Evolutionary conservation across 2,888 invertebrate species (phyloP), one percentile per base, ranked within the genome.

Genomic region (Amblyjoppa fuscipennis): DNA sequence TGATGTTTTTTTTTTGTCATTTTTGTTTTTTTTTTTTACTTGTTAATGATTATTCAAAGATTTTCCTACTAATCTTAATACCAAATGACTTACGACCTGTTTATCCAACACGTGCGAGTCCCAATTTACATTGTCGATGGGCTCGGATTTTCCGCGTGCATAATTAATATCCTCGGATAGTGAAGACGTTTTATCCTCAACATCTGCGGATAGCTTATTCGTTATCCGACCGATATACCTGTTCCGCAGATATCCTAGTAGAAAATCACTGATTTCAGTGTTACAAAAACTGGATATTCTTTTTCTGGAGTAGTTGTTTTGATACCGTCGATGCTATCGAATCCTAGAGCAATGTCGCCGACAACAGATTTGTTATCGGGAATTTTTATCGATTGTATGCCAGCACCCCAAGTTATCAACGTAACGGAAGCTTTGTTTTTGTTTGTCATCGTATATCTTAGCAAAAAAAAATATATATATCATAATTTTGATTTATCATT

Each of bases 171-270:
- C 71, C 45, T 88, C 13, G n/a, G 84, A 71, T 49, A 96, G 91
- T 5, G 92, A 88, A 88, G 94, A 95, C 1, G 90, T 89, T 64
- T 92, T 89, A 1, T 94, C 95, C 78, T 94, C 94, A 3, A 95
- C 81, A 95, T 95, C 81, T 91, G 89, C 92, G 1, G 94, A 95
- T 64, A 95, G 94, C 41, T 96, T 93, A 1, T 96, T 96, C 80
- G 96, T 93, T 13, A 95, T 92, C 1, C 95, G 94, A 31, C 96
- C 96, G 86, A 96, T 94, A 89, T 95, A 96, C 49, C 94, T 94
- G 82, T 94, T 94, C 77, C 92, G 88, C 81, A 92, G 89, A 89
- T 95, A 95, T 20, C 94, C 95, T 95, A 81, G 4, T 28, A n/a
- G 38, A 81, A 25, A 61, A 53, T 87, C 69, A 83, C 13, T n/a